Base-by-base conservation (phyloP, 2,888 invertebrate genomes). In the Thymelicus sylvestris region DNA sequence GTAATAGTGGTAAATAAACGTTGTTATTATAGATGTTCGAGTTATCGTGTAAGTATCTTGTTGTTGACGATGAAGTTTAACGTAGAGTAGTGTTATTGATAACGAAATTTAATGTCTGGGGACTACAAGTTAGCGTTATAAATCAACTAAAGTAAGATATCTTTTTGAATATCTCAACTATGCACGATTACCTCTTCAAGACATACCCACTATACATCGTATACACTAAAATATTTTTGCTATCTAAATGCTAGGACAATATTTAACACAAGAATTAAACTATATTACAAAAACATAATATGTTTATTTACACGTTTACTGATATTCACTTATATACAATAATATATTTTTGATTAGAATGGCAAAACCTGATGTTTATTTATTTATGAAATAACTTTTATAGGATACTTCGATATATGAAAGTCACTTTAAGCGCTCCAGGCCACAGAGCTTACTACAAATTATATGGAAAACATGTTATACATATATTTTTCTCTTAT, bases 11-110 rank as follows among this genome's bases (percentile, higher is more conserved):
- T 76, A 75, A 75, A 72, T 84, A 84, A 80, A 83, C 79, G 81
- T 87, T 90, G 89, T 91, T 90, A 86, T 77, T 81, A 77, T 89
- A 88, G 86, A 83, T 83, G 85, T 87, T 88, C 84, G 83, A 74
- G 78, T 84, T 62, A 39, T 65, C 55, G 19, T 68, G 68, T 68
- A 68, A 57, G 83, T 84, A 81, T 83, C 85, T 86, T 86, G 86
- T 90, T 90, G 88, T 88, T 87, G 82, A 74, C 66, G 57, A 69
- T 79, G 76, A 78, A 73, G 75, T 77, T 79, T 77, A 75, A 74
- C 52, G 77, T 81, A 81, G 79, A 74, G 15, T 77, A 78, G 75
- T 66, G 52, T 67, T 63, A 62, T 31, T 63, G 24, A 55, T 31
- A 55, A 50, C 31, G 15, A 61, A 61, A 48, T 44, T 13, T n/a